These are phyloP conservation scores for Falcaria lacertinaria DNA, from an alignment of 2,888 invertebrate species.

Conservation along the genomic window DNA sequence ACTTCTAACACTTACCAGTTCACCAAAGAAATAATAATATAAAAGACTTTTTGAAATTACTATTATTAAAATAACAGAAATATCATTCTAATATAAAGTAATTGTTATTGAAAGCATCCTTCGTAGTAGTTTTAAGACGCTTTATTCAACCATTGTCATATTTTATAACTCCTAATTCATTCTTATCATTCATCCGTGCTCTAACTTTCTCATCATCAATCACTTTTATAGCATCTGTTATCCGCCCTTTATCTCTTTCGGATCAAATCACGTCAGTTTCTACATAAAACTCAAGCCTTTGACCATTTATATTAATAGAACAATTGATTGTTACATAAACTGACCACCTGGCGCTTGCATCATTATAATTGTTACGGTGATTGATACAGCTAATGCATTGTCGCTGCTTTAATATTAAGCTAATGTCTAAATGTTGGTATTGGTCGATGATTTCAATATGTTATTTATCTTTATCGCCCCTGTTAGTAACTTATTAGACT, in stretches of 20 bases:
- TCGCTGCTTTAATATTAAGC: conserved; percentile 13
- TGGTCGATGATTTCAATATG: conserved; percentile 33
- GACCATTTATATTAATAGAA: conserved; percentile 46
- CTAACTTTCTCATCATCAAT: conserved; percentile 24
- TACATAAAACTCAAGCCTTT: conserved; percentile 12
- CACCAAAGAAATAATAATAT: no score
- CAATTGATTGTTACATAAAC: conserved; percentile 48
- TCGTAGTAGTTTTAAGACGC: not conserved
- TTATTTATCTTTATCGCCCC: conserved; percentile 6
- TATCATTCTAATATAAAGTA: not conserved
- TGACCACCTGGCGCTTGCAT: conserved; percentile 59
- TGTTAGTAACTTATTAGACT: no score
- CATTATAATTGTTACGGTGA: conserved; percentile 51
- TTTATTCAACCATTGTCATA: not conserved
- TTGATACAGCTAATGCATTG: conserved; percentile 44
- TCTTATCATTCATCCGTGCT: conserved; percentile 3
- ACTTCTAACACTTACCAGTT: no score
- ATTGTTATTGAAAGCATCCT: not conserved
- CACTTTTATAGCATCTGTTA: conserved; percentile 22
- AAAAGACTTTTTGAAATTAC: no score
- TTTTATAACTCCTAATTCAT: not conserved
- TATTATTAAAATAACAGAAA: no score
- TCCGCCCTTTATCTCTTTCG: conserved; percentile 24
- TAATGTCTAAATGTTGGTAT: no score
- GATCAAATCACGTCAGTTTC: conserved; percentile 37